phyloP scores from a whole-genome alignment of 2,888 invertebrate genomes.

The Sceliomorpha sp. region DNA sequence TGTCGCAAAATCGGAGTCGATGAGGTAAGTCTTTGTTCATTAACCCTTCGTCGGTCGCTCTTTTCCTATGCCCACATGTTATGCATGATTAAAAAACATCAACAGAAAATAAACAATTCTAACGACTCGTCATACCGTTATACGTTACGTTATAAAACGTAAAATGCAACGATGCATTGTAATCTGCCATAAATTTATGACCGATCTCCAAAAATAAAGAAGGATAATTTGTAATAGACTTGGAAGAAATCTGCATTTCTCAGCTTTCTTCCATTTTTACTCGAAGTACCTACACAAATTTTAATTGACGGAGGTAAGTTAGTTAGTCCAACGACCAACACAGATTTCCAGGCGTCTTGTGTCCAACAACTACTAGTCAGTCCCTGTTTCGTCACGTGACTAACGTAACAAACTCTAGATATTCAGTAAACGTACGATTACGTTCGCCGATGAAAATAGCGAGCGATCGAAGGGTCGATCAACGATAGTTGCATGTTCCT shows the following conservation, averaged over 20 bases:
- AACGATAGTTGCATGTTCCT: slow-evolving; percentile 76
- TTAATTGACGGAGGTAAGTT: slow-evolving; percentile 36
- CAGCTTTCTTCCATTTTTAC: too few relatives aligned
- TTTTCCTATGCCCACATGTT: slow-evolving; percentile 40
- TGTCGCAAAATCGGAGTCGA: slow-evolving; percentile 96
- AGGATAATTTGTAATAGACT: too few relatives aligned
- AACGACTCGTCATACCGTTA: neutral
- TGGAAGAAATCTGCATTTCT: too few relatives aligned
- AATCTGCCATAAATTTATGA: too few relatives aligned
- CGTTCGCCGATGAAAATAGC: slow-evolving; percentile 13
- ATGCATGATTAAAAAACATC: slow-evolving; percentile 28
- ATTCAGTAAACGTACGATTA: neutral
- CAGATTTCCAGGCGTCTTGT: slow-evolving; percentile 21
- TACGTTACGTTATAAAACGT: too few relatives aligned
- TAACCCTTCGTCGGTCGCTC: slow-evolving; percentile 41
- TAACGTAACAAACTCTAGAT: slow-evolving; percentile 32
- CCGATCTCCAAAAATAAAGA: too few relatives aligned
- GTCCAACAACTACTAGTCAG: slow-evolving; percentile 79
- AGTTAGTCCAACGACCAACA: neutral
- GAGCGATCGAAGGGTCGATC: slow-evolving; percentile 57
- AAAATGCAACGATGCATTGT: too few relatives aligned
- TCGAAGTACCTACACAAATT: neutral
- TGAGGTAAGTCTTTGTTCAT: slow-evolving; percentile 86
- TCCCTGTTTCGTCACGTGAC: slow-evolving; percentile 67
- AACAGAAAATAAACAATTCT: slow-evolving; percentile 1